Base-by-base conservation (phyloP, 2,888 invertebrate species). In the Bellardia pandia region DNA sequence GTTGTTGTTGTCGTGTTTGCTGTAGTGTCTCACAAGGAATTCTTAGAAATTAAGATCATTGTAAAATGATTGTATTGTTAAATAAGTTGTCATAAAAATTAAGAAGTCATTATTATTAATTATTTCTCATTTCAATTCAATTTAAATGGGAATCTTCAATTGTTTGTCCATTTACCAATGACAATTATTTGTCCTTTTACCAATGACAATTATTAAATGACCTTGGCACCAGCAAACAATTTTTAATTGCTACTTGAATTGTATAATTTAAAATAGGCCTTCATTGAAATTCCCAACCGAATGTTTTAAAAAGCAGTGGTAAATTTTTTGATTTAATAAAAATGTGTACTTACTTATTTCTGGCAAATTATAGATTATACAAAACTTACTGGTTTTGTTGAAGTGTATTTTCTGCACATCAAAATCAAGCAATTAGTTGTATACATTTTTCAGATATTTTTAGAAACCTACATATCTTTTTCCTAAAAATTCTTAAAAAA, bases 11-110 rank as follows among this genome's bases (percentile, higher is more conserved):
- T 8, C 37, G 23, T 16, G 42, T 14, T 42, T 74, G 45, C 51
- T 62, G 68, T 23, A 11, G 37, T 40, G 33, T 33, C 60, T 66
- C 30, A 48, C 48, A 72, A 75, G 72, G 45, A 72, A 53, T 82
- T 86, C 68, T 68, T 53, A 78, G 77, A 86, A 86, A 53, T n/a
- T 72, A 58, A 62, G 74, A 74, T 82, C 51, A 53, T 37, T 72
- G 66, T 51, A 56, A 60, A 75, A 69, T 53, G 53, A 62, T 76
- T 53, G 69, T 40, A 40, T 64, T 53, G 23, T 37, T 53, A 66
- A 78, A 68, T 77, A 78, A 78, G 68, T 77, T 56, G 77, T 77
- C 76, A 86, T 86, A 77, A 86, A 51, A 68, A 60, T 81, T 62
- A 86, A 72, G 30, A 72, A 58, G 56, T 58, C n/a, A 56, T 48